These are phyloP conservation scores for Drosophila yakuba DNA, from an alignment of 1,140 invertebrate species.

Conservation along the genomic window DNA sequence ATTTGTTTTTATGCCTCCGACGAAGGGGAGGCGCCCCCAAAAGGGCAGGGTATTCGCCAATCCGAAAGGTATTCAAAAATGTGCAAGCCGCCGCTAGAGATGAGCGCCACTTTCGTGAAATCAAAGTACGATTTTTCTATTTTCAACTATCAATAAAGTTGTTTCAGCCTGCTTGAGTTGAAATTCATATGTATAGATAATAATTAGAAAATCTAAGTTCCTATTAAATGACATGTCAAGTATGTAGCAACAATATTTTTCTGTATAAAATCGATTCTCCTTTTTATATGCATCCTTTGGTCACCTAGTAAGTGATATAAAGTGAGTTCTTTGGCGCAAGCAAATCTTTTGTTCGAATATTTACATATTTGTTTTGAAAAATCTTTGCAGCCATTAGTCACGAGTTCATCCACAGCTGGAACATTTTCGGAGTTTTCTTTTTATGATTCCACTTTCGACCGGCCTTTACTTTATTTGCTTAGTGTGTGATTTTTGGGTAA, in stretches of 20 bases:
- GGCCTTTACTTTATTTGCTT: constrained; percentile 42
- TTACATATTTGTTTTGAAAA: background rate
- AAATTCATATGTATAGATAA: too few relatives aligned
- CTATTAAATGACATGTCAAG: too few relatives aligned
- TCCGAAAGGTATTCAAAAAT: constrained; percentile 40
- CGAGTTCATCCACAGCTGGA: constrained; percentile 23
- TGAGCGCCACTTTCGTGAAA: background rate
- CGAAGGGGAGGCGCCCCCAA: background rate
- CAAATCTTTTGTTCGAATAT: background rate
- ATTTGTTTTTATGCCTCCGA: constrained; percentile 57
- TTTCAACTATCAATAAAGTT: too few relatives aligned
- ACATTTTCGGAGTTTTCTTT: constrained; percentile 32
- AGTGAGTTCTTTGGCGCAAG: too few relatives aligned
- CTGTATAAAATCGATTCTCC: background rate
- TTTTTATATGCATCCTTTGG: too few relatives aligned
- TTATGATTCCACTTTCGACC: constrained; percentile 37
- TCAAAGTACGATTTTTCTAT: too few relatives aligned
- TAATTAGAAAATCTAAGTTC: too few relatives aligned
- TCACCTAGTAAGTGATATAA: too few relatives aligned
- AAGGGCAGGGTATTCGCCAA: background rate
- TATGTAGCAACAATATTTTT: background rate
- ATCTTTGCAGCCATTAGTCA: constrained; percentile 1
- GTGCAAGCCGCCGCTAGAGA: constrained; percentile 14
- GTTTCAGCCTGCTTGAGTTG: too few relatives aligned
- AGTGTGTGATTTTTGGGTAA: constrained; percentile 6